Percentiles rank a stretch among this genome's conserved stretches.
phyloP scores from a whole-genome alignment of 2,113 vertebrate genomes.

The Lates calcarifer region DNA sequence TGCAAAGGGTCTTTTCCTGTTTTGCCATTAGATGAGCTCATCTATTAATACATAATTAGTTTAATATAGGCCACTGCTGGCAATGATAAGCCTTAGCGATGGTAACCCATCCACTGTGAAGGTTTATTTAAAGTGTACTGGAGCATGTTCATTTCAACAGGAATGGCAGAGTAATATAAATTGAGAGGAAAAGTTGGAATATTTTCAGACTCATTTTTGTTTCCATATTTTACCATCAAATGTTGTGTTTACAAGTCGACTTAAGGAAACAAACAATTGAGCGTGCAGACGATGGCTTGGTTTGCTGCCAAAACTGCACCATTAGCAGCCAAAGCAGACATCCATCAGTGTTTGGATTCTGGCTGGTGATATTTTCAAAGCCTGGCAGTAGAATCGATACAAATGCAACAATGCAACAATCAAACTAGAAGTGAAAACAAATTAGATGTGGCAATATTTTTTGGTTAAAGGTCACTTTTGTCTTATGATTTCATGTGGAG shows the following conservation, averaged over 20 bases:
- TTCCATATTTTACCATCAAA: slow-evolving; percentile 24
- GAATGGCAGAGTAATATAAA: not conserved
- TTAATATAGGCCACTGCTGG: slow-evolving; percentile 3
- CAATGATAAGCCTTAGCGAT: slow-evolving; percentile 16
- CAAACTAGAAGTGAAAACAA: slow-evolving; percentile 2
- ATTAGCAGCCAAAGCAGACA: slow-evolving; percentile 51
- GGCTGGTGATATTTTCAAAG: slow-evolving; percentile 43
- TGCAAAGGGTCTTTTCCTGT: slow-evolving; percentile 1
- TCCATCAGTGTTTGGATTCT: slow-evolving; percentile 48
- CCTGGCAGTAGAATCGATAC: slow-evolving; percentile 31
- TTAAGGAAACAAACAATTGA: slow-evolving; percentile 33
- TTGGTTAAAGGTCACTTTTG: not conserved
- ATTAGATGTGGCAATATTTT: not conserved
- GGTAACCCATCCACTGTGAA: slow-evolving; percentile 34
- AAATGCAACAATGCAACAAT: slow-evolving; percentile 35
- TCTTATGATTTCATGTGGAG: not conserved
- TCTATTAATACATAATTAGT: slow-evolving; percentile 20
- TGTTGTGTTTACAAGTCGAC: slow-evolving; percentile 31
- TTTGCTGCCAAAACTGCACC: slow-evolving; percentile 48
- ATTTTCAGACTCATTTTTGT: slow-evolving; percentile 9
- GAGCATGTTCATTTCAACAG: slow-evolving; percentile 1
- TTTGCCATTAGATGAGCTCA: slow-evolving; percentile 25
- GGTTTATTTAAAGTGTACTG: slow-evolving; percentile 22
- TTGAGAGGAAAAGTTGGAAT: slow-evolving; percentile 11
- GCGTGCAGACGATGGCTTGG: slow-evolving; percentile 30